Evolutionary conservation across 2,113 vertebrate species (phyloP).

Genomic region (Thermophis baileyi): DNA sequence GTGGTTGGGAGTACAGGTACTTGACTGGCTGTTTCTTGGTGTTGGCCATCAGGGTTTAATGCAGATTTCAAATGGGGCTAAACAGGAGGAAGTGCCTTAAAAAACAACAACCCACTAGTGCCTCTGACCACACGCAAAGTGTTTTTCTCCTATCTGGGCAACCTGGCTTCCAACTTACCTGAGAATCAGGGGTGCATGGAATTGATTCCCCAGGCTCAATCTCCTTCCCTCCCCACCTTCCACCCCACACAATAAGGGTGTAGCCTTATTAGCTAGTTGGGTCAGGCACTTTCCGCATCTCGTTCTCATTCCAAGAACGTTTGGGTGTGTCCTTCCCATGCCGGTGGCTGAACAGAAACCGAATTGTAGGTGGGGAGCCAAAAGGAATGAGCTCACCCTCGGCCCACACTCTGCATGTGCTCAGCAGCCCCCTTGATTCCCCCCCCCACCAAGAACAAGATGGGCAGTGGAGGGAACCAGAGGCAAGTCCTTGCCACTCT

Average conservation of each 20-base stretch:
- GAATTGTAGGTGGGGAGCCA: neutral
- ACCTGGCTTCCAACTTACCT: neutral
- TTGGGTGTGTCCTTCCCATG: neutral
- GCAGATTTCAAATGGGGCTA: neutral
- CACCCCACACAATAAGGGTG: neutral
- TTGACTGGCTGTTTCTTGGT: too few species aligned
- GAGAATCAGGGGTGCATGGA: neutral
- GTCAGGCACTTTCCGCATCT: neutral
- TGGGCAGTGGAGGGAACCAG: neutral
- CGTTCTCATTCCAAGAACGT: neutral
- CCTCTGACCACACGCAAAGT: neutral
- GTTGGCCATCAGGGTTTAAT: neutral
- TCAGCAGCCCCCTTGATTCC: neutral
- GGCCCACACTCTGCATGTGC: neutral
- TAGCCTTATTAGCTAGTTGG: neutral
- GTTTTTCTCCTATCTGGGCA: neutral
- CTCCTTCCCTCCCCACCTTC: neutral
- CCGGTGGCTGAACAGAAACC: neutral
- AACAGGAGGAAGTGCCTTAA: neutral
- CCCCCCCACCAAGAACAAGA: neutral
- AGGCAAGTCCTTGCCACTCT: neutral
- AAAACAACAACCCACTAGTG: neutral
- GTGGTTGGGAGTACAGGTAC: too few species aligned
- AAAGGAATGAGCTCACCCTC: neutral
- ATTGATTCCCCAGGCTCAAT: neutral